Evolutionary conservation across 2,797 vertebrate species (phyloP).

Genomic region (Rallus crepitans): DNA sequence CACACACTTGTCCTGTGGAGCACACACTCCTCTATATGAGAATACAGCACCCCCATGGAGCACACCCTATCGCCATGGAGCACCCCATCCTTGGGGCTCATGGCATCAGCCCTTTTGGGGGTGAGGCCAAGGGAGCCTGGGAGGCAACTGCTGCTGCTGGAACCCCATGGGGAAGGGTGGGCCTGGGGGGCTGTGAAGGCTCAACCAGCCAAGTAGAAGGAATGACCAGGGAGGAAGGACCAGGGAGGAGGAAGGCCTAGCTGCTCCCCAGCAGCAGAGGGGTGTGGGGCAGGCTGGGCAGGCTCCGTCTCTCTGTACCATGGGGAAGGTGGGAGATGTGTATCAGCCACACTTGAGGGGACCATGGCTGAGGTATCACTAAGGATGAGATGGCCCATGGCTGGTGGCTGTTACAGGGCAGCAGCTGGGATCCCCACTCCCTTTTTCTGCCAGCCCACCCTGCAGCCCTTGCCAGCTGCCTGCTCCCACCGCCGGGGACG

Average conservation of each 20-base stretch:
- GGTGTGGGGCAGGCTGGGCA: accelerated
- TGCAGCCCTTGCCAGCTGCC: neutral
- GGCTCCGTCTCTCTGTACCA: accelerated
- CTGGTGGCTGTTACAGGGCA: neutral
- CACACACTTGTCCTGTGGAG: neutral
- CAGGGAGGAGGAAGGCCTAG: neutral
- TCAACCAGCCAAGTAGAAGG: neutral
- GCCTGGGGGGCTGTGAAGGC: neutral
- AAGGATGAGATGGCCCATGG: neutral
- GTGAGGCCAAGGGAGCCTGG: neutral
- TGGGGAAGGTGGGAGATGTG: neutral
- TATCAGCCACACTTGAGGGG: neutral
- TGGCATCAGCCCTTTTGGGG: no score
- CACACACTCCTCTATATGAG: no score
- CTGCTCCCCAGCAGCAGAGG: no score
- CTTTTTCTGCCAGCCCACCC: neutral
- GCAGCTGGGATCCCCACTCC: neutral
- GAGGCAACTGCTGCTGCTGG: neutral
- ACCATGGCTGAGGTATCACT: accelerated
- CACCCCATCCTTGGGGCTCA: no score
- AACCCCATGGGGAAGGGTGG: accelerated
- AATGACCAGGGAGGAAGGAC: no score
- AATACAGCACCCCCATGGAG: neutral
- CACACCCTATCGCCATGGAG: neutral
- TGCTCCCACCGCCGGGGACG: neutral